Evolutionary conservation across 2,113 vertebrate species (phyloP), one percentile per base, ranked within the genome.

Genomic region (Nannobrachium achirus): DNA sequence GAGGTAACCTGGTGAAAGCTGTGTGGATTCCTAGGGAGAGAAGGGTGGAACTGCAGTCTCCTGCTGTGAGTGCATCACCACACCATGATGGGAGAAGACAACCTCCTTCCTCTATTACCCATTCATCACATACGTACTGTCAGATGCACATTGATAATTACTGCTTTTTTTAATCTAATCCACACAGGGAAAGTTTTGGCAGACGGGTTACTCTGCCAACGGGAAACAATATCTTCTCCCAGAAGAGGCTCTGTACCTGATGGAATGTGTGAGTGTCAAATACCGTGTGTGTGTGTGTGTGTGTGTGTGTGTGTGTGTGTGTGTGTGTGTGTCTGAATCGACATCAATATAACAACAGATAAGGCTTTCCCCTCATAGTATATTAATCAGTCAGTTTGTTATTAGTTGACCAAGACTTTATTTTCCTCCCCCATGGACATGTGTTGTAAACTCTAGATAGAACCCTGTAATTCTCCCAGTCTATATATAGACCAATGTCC

Each of bases 111-210:
- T 13, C 45, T n/a, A 48, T 14, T 48, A 48, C 45, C n/a, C 10
- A 11, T 48, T 48, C 4, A 6, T 13, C 3, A n/a, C n/a, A 33
- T 33, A 33, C 25, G 25, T 33, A 4, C 6, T 33, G 25, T 33
- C 25, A 33, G 25, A 33, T 33, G 6, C 25, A 33, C 25, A 33
- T 5, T 33, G 25, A 33, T 33, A 33, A 33, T 33, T 33, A 3
- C 44, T 46, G 44, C 44, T 11, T 0, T 6, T n/a, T 46, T 11
- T 46, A 46, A 46, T 46, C 2, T 41, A 66, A 18, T 33, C 14
- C 16, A 0, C 4, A 0, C 51, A 98, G 97, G 97, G 97, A 0
- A 99, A 99, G 83, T 99, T 99, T 74, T 99, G 97, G 97, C 97
- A 98, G 88, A 98, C 96, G 98, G 97, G 98, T 0, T 98, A 94